Base-by-base conservation (phyloP, 1,140 invertebrate species). In the Hyposmocoma kahamanoa region DNA sequence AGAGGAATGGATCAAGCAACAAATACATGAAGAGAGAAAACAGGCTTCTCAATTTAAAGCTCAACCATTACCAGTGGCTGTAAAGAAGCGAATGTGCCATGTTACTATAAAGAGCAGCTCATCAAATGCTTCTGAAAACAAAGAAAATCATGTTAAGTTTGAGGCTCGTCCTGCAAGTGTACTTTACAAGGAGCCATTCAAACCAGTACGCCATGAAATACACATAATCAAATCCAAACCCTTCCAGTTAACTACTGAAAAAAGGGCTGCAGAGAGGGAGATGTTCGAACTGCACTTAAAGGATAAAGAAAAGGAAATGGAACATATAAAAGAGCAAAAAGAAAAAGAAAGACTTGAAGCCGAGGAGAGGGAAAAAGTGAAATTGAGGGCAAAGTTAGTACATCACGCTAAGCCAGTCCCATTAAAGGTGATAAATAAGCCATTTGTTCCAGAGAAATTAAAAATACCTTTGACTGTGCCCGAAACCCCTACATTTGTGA, bases 151-250 rank as follows among this genome's bases (percentile, higher is more conserved):
- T 34, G 15, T 58, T 4, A 80, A 78, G 43, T 84, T 85, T 72
- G 77, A 84, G 61, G 80, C 78, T 26, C 62, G 62, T 21, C 74
- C 72, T 30, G 62, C 80, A 9, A 42, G 53, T 22, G 78, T 84
- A 21, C 51, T 84, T 1, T 82, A 74, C 24, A 83, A 84, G 26
- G 67, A 82, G 49, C 79, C 80, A n/a, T 85, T 85, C 24, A 82
- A 85, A 44, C 79, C 79, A 30, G 56, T 79, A 1, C 49, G 67
- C 1, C 63, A 72, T 41, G 44, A 53, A 44, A 30, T 58, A n/a
- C 63, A 73, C 15, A 15, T 59, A n/a, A 20, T 69, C 0, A 75
- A 72, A 50, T 44, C 65, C 19, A 50, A 34, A n/a, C 79, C 79
- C 9, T 85, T 85, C 67, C 62, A 63, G 18, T 53, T 85, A 10